phyloP scores from a whole-genome alignment of 2,797 vertebrate species.

The Channa striata region DNA sequence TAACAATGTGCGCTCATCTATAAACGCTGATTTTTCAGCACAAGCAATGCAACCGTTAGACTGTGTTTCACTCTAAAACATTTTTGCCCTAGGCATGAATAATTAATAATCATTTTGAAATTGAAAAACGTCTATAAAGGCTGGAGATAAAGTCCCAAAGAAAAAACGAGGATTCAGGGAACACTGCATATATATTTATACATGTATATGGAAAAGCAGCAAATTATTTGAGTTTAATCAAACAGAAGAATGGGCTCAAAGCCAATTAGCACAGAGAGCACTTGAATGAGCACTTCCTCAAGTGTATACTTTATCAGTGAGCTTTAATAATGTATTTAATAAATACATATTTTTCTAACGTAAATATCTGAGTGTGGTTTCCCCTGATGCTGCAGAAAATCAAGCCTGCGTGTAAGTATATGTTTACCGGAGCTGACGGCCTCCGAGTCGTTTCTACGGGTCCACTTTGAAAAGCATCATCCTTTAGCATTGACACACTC shows the following conservation, averaged over 20 bases:
- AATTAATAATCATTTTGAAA: slow-evolving; percentile 8
- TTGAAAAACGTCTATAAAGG: not conserved
- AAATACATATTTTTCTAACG: slow-evolving; percentile 53
- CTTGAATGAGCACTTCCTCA: slow-evolving; percentile 42
- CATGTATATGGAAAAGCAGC: too few relatives aligned
- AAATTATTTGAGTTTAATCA: slow-evolving; percentile 26
- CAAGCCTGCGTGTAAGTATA: slow-evolving; percentile 37
- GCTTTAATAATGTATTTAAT: slow-evolving; percentile 35
- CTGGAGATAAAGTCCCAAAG: not conserved
- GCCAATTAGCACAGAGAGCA: slow-evolving; percentile 36
- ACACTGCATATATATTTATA: slow-evolving; percentile 8
- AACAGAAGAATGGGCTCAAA: slow-evolving; percentile 22
- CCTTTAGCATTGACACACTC: slow-evolving; percentile 61
- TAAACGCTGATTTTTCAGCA: slow-evolving; percentile 44
- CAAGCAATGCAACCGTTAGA: slow-evolving; percentile 31
- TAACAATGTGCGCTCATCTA: slow-evolving; percentile 48
- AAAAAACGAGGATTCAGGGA: slow-evolving; percentile 9
- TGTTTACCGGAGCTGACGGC: slow-evolving; percentile 54
- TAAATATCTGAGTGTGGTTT: slow-evolving; percentile 59
- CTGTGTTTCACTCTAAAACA: slow-evolving; percentile 2
- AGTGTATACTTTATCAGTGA: slow-evolving; percentile 36
- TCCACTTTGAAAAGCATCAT: slow-evolving; percentile 52
- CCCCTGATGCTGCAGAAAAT: slow-evolving; percentile 48
- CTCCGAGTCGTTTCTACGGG: slow-evolving; percentile 45
- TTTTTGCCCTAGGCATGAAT: slow-evolving; percentile 28